Evolutionary conservation across 92 coral and sea anemone genomes (phyloP).

Genomic region (Diadumene lineata): DNA sequence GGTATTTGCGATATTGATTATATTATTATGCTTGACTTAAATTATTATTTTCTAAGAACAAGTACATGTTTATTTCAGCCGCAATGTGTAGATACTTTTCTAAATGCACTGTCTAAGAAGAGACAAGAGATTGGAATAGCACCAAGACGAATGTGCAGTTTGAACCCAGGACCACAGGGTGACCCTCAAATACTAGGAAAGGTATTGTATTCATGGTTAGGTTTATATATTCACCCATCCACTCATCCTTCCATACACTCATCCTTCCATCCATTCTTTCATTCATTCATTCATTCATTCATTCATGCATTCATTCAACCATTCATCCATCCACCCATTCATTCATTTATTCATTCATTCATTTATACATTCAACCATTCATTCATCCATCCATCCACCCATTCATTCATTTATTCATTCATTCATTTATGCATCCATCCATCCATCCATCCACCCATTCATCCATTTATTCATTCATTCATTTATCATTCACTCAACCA

Average conservation of each 20-base stretch:
- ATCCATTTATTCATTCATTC: not conserved
- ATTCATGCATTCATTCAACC: not conserved
- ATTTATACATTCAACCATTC: not conserved
- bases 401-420: not conserved
- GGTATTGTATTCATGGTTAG: too few species aligned
- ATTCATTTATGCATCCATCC: not conserved
- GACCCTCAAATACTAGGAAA: slow-evolving; percentile 91
- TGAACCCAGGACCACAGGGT: slow-evolving; percentile 93
- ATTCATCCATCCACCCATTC: not conserved
- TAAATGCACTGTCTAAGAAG: slow-evolving; percentile 59
- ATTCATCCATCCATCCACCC: not conserved
- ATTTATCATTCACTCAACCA: not conserved
- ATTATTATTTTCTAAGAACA: too few species aligned
- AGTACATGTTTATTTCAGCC: slow-evolving; percentile 66
- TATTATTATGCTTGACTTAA: too few species aligned
- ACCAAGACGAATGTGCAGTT: slow-evolving; percentile 85
- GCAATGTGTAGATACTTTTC: slow-evolving; percentile 55
- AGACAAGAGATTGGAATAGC: slow-evolving; percentile 67
- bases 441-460: not conserved
- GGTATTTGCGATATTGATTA: too few species aligned
- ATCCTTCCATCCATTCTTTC: not conserved
- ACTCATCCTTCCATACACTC: not conserved
- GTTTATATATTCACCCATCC: too few species aligned
- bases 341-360: not conserved
- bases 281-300: not conserved